Evolutionary conservation across 2,888 invertebrate genomes (phyloP).

Genomic region (Seira sanloemensis): DNA sequence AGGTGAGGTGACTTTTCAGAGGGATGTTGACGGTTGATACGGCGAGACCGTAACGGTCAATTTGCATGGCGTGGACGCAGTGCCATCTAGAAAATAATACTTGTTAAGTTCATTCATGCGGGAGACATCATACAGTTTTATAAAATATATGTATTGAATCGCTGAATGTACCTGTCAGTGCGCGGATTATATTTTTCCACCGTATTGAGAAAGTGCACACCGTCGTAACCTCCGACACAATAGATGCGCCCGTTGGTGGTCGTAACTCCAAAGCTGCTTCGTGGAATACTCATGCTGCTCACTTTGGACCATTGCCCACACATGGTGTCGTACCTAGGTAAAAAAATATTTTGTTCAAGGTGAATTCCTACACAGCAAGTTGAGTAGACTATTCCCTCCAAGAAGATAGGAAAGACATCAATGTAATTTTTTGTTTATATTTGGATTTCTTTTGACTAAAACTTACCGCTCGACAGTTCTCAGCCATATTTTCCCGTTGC

Average conservation of each 20-base stretch:
- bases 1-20: slow-evolving; percentile 65
- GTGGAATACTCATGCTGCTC: slow-evolving; percentile 74
- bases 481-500: slow-evolving; percentile 74
- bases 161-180: slow-evolving; percentile 72
- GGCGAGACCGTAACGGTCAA: slow-evolving; percentile 74
- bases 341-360: slow-evolving; percentile 9
- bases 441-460: too few relatives aligned
- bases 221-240: slow-evolving; percentile 75
- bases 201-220: slow-evolving; percentile 74
- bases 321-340: slow-evolving; percentile 74
- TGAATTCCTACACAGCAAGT: too few relatives aligned
- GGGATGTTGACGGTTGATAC: slow-evolving; percentile 74
- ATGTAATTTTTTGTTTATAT: too few relatives aligned
- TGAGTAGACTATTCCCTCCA: too few relatives aligned
- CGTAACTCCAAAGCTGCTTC: slow-evolving; percentile 74
- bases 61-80: slow-evolving; percentile 74
- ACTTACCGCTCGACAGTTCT: slow-evolving; percentile 74
- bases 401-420: slow-evolving; percentile 1
- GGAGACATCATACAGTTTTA: neutral
- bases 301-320: slow-evolving; percentile 74
- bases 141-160: neutral
- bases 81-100: slow-evolving; percentile 73
- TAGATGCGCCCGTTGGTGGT: slow-evolving; percentile 74
- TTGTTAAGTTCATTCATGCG: slow-evolving; percentile 8
- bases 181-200: slow-evolving; percentile 75